Evolutionary conservation across 2,113 vertebrate genomes (phyloP), one percentile per base, ranked within the genome.

Genomic region (Leucosticte australis): DNA sequence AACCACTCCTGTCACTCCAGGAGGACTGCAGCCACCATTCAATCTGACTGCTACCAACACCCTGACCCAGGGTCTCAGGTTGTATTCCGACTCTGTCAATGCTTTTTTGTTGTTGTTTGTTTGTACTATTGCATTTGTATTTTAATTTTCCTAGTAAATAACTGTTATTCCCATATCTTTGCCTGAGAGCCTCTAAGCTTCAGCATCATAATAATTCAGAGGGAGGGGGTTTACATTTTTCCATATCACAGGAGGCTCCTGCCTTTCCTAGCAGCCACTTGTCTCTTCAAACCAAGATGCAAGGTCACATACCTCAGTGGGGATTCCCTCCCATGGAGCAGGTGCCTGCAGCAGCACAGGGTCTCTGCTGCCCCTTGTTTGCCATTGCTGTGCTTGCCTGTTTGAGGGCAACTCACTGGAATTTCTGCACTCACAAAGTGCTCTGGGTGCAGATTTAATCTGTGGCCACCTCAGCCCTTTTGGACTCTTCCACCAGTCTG

Each of bases 241-340:
- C 55, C 33, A 23, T 57, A n/a, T 57, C 33, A 23, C 55, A n/a
- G 21, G 33, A n/a, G 55, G 9, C 33, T n/a, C 33, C 55, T 57
- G 55, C 55, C 33, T 57, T n/a, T 21, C 55, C 15, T n/a, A 57
- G 33, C 13, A 10, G 55, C 22, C 55, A n/a, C 55, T 20, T n/a
- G 13, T n/a, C 33, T n/a, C n/a, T 56, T 56, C 55, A 56, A 57
- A n/a, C 33, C 21, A n/a, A 57, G 55, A 15, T 9, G 15, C 55
- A n/a, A 57, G 44, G 33, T 11, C 31, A 7, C 0, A 0, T n/a
- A 28, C 19, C 17, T 37, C 13, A 11, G 53, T 24, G 53, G 24
- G 21, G 15, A 50, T 74, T 65, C n/a, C 30, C 13, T 59, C 39
- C 26, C 18, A 15, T 44, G 41, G 24, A 41, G 15, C 1, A 3